Evolutionary conservation across 1,140 invertebrate genomes (phyloP).

Genomic region (Drosophila simulans): DNA sequence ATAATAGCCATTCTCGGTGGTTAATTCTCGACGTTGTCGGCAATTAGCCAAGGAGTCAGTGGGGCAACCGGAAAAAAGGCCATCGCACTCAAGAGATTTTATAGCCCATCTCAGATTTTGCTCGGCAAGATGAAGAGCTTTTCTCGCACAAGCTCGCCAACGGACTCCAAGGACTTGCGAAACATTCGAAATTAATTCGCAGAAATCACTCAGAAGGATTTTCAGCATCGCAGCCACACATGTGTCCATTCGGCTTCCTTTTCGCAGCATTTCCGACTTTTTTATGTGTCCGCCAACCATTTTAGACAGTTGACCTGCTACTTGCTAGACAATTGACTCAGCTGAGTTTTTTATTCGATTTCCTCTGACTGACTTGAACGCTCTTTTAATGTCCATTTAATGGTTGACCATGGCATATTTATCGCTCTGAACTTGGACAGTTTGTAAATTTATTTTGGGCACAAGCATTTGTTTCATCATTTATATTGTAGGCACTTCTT

Average conservation of each 20-base stretch:
- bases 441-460: constrained; percentile 50
- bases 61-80: constrained; percentile 2
- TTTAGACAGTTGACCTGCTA: constrained; percentile 35
- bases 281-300: constrained; percentile 7
- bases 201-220: constrained; percentile 58
- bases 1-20: constrained; percentile 38
- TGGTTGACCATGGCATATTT: constrained; percentile 42
- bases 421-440: constrained; percentile 46
- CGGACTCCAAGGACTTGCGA: constrained; percentile 28
- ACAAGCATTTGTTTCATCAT: background rate
- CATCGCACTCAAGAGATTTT: constrained; percentile 15
- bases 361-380: constrained; percentile 18
- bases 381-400: constrained; percentile 45
- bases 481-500: background rate
- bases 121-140: constrained; percentile 42
- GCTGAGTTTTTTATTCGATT: constrained; percentile 52
- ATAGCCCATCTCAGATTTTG: constrained; percentile 25
- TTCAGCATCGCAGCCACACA: constrained; percentile 9
- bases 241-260: constrained; percentile 10
- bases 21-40: constrained; percentile 35
- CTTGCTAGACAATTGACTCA: constrained; percentile 34
- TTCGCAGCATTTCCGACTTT: constrained; percentile 16
- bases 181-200: constrained; percentile 43
- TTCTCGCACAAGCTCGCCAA: constrained; percentile 21
- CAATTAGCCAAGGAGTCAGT: constrained; percentile 40